phyloP scores from a whole-genome alignment of 2,113 vertebrate genomes.

The Pungitius pungitius region DNA sequence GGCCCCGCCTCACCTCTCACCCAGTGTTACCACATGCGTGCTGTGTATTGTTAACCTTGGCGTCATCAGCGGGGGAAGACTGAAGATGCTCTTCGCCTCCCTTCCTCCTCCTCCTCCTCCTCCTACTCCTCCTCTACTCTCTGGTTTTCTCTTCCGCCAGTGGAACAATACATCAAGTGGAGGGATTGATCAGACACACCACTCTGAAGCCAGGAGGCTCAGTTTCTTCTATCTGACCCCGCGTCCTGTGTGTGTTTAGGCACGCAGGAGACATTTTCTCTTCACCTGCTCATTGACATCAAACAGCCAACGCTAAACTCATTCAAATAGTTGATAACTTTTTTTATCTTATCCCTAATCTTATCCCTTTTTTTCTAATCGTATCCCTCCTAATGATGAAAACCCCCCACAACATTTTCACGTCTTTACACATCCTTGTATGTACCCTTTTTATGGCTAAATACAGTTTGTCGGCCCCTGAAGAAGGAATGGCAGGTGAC shows the following conservation, averaged over 20 bases:
- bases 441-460: conserved; percentile 39
- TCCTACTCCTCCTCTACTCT: conserved; percentile 6
- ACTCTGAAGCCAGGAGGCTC: conserved; percentile 34
- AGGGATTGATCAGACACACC: conserved; percentile 31
- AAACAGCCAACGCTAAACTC: conserved; percentile 53
- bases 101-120: conserved; percentile 1
- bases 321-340: conserved; percentile 32
- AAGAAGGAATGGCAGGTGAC: conserved; percentile 54
- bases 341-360: too few relatives aligned
- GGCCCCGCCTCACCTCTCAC: conserved; percentile 58
- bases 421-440: conserved; percentile 7
- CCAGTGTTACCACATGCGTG: conserved; percentile 50
- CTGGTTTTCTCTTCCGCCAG: conserved; percentile 40
- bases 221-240: neutral
- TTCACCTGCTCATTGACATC: conserved; percentile 40
- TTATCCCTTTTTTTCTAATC: too few relatives aligned
- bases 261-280: conserved; percentile 1
- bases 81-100: conserved; percentile 38
- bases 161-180: conserved; percentile 43
- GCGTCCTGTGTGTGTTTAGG: neutral
- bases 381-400: conserved; percentile 15
- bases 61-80: conserved; percentile 33
- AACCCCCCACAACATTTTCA: conserved; percentile 1
- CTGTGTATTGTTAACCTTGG: conserved; percentile 71
- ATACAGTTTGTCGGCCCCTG: neutral